These are phyloP conservation scores for Rhopalosiphum maidis DNA, from an alignment of 1,140 invertebrate genomes.

Conservation along the genomic window DNA sequence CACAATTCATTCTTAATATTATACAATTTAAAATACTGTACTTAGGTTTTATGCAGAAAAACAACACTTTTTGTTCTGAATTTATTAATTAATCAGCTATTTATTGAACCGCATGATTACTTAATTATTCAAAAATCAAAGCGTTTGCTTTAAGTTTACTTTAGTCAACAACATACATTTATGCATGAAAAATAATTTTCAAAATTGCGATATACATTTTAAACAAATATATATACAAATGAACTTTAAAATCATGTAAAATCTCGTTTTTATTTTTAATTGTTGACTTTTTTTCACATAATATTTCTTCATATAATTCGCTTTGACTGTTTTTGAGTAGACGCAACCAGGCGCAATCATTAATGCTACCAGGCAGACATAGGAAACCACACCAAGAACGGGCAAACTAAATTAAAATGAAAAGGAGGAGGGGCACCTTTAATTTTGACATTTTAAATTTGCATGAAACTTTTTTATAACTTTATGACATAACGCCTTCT, in stretches of 20 bases:
- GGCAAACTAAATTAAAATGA: background rate
- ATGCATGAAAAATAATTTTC: background rate
- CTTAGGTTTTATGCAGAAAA: background rate
- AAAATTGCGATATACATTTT: background rate
- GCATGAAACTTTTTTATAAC: slow-evolving; percentile 24
- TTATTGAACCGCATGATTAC: slow-evolving; percentile 16
- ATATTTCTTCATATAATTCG: background rate
- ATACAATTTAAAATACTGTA: background rate
- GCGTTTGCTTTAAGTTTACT: background rate
- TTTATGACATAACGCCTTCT: background rate
- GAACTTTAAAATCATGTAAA: slow-evolving; percentile 28
- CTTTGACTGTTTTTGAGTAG: background rate
- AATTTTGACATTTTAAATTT: slow-evolving; percentile 45
- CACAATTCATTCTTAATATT: background rate
- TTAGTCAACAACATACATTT: background rate
- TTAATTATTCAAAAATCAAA: slow-evolving; percentile 39
- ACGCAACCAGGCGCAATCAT: background rate
- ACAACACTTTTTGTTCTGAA: slow-evolving; percentile 12
- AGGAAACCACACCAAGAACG: slow-evolving; percentile 16
- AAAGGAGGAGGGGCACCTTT: background rate
- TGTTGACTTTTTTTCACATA: background rate
- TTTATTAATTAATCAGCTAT: slow-evolving; percentile 20
- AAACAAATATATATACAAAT: background rate
- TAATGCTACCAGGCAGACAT: background rate
- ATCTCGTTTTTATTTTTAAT: background rate